Evolutionary conservation across 2,888 invertebrate genomes (phyloP), one percentile per base, ranked within the genome.

Genomic region (Notocelia uddmanniana): DNA sequence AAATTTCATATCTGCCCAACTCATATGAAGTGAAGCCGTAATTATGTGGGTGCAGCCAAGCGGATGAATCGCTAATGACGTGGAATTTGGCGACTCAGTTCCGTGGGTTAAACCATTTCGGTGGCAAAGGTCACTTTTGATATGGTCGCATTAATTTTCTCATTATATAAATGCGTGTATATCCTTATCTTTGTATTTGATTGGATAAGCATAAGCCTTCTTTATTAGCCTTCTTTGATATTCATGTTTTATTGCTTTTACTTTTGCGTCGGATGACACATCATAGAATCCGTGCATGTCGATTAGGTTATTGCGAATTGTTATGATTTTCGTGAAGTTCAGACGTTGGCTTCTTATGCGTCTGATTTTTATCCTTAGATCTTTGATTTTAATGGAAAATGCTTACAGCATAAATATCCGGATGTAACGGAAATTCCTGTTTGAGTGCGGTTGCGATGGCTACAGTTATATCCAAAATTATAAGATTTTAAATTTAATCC

Each of bases 41-140:
- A 45, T 45, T 45, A 45, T n/a, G n/a, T 45, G 8, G n/a, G n/a
- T 45, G 45, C 45, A 45, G 45, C 45, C n/a, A 45, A 45, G 45
- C 45, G n/a, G 45, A 45, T 2, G 45, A 45, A n/a, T 45, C 45
- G 45, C 8, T 45, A 45, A 45, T 45, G 45, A 45, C 45, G n/a
- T n/a, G 45, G 5, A 45, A 45, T 45, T 45, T 45, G 45, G n/a
- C 45, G 45, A 45, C n/a, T 45, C 45, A n/a, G n/a, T n/a, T n/a
- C 45, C 8, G 45, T 8, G n/a, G 45, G 45, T n/a, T 41, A 15
- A 41, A 41, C 15, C 45, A 45, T 45, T 45, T 45, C 45, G 8
- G 45, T 45, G 45, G 45, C 45, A 45, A 13, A 45, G 45, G 45
- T 45, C 45, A 45, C n/a, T 13, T 45, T 45, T 45, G n/a, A 45